phyloP scores from a whole-genome alignment of 2,113 vertebrate species.

The Hippocampus barbouri region DNA sequence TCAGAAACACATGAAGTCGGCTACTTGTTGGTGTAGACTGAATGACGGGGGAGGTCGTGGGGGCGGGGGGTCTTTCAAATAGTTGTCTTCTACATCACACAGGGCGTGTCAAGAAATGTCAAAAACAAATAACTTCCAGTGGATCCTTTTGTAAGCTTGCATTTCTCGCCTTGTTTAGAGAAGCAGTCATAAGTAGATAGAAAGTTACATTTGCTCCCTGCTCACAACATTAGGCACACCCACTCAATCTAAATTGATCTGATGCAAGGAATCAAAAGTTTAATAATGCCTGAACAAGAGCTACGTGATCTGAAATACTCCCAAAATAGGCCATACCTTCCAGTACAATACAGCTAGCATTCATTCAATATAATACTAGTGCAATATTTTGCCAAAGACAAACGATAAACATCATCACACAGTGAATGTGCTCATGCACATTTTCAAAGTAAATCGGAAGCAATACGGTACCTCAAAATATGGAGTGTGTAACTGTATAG shows the following conservation, averaged over 20 bases:
- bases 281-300: neutral
- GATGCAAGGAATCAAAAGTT: neutral
- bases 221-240: neutral
- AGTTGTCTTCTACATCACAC: slow-evolving; percentile 46
- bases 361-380: neutral
- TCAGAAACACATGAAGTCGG: slow-evolving; percentile 63
- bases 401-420: neutral
- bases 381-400: neutral
- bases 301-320: too few relatives aligned
- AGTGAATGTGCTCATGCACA: neutral
- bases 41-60: slow-evolving; percentile 2
- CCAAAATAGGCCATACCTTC: neutral
- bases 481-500: too few relatives aligned
- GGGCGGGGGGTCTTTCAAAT: slow-evolving; percentile 34
- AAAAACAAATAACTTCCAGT: slow-evolving; percentile 23
- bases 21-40: slow-evolving; percentile 53
- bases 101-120: slow-evolving; percentile 26
- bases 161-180: slow-evolving; percentile 5
- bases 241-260: neutral
- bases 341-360: neutral
- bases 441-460: neutral
- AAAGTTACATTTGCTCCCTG: neutral
- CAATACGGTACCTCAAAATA: neutral
- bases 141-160: slow-evolving; percentile 3
- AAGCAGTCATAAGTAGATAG: neutral